These are phyloP conservation scores for Phanerotoma sp. DNA, from an alignment of 2,888 invertebrate species.

Conservation along the genomic window DNA sequence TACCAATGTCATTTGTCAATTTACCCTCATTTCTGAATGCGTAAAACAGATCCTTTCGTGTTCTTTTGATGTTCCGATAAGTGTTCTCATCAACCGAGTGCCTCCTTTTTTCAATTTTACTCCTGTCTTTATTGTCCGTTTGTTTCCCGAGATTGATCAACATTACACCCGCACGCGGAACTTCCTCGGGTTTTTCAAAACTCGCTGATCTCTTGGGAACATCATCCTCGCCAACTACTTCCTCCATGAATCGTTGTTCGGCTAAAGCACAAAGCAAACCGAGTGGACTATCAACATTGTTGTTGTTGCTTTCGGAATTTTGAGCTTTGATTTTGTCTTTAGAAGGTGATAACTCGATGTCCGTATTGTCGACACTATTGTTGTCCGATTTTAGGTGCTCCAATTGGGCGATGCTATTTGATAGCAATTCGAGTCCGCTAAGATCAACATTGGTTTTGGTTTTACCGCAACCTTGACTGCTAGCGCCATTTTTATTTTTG, in stretches of 20 bases:
- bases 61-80: constrained; percentile 23
- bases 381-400: constrained; percentile 59
- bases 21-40: constrained; percentile 34
- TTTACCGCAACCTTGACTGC: constrained; percentile 28
- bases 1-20: constrained; percentile 35
- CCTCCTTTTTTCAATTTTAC: constrained; percentile 41
- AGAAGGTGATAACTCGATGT: constrained; percentile 58
- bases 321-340: constrained; percentile 42
- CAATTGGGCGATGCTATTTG: constrained; percentile 82
- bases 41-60: constrained; percentile 27
- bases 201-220: constrained; percentile 34
- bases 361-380: constrained; percentile 53
- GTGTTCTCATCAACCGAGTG: constrained; percentile 26
- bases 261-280: constrained; percentile 81
- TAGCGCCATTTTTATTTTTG: no score
- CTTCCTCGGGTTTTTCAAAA: constrained; percentile 44
- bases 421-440: constrained; percentile 78
- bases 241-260: constrained; percentile 80
- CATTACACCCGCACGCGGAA: constrained; percentile 43
- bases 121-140: background rate
- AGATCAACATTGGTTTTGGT: constrained; percentile 63
- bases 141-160: constrained; percentile 42
- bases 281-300: constrained; percentile 59
- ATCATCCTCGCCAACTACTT: constrained; percentile 64
- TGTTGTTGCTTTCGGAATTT: constrained; percentile 57